Evolutionary conservation across 2,888 invertebrate genomes (phyloP).

Genomic region (Cryptops parisi): DNA sequence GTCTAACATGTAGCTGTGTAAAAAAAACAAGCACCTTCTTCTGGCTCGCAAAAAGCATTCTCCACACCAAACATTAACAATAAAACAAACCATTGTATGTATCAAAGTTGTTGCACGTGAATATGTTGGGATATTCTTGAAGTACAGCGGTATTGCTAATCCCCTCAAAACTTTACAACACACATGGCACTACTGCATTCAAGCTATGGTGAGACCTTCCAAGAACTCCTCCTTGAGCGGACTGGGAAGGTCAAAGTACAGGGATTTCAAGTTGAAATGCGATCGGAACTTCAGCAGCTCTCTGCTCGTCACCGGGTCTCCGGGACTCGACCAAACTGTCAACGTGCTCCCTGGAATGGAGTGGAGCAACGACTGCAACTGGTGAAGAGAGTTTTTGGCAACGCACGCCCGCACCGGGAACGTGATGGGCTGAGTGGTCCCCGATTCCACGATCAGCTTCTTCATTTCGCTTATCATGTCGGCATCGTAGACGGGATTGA

Average conservation of each 20-base stretch:
- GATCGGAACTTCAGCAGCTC: conserved; percentile 17
- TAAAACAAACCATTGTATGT: no score
- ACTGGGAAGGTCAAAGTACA: conserved; percentile 19
- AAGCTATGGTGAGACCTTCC: conserved; percentile 13
- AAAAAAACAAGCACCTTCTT: no score
- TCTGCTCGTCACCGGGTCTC: conserved; percentile 43
- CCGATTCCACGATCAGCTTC: conserved; percentile 31
- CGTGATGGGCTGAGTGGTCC: conserved; percentile 49
- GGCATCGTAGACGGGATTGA: conserved; percentile 25
- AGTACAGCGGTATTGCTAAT: no score
- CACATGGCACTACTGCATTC: no score
- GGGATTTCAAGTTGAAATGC: conserved; percentile 15
- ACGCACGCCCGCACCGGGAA: conserved; percentile 60
- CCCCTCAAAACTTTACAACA: no score
- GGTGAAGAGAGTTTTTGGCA: conserved; percentile 49
- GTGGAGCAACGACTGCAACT: conserved; percentile 45
- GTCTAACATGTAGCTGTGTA: no score
- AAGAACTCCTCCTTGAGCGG: conserved; percentile 17
- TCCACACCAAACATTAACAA: no score
- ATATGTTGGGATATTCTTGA: no score
- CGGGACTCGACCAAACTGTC: conserved; percentile 61
- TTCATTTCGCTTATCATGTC: conserved; percentile 51
- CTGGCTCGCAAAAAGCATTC: no score
- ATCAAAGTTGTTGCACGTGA: no score
- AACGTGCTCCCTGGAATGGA: conserved; percentile 46